Base-by-base conservation (phyloP, 1,140 invertebrate species). In the Carcinoscorpius rotundicauda region DNA sequence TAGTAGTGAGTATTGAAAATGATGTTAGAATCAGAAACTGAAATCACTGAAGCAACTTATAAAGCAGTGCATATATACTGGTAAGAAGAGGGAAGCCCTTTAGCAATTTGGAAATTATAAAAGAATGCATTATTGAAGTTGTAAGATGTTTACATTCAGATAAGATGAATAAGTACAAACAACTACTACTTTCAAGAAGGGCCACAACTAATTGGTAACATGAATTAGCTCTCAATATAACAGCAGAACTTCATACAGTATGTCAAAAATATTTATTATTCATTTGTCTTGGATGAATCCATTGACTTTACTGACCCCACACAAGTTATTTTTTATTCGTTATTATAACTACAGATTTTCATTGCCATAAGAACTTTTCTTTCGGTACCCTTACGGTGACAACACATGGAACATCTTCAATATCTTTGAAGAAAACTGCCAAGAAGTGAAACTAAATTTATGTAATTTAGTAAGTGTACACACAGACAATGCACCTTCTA, bases 41-140 rank as follows among this genome's bases (percentile, higher is more conserved):
- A 29, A 29, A 29, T 29, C 29, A 29, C 29, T 29, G 29, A 29
- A 29, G 29, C 29, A 29, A 29, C 29, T 29, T 29, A 29, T 29
- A 29, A 29, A 29, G 29, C 29, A 29, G 29, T 29, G 29, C 2
- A 49, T 48, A 60, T 49, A 49, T 60, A 60, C 59, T 60, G 10
- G 10, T 3, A 60, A 49, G 50, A 60, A 60, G 49, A 29, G 59
- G 59, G 4, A 60, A 60, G 11, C 59, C 59, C 29, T 60, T 60
- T 50, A 60, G 59, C 50, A 49, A 60, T 29, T 10, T 60, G 5
- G 59, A 60, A 60, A 60, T 60, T 6, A 49, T 49, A 11, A 60
- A 60, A 60, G 59, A 60, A 60, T 60, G 59, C 11, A 60, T 8
- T 60, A 3, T 60, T 50, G 49, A 60, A 60, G 59, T 29, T 11